Evolutionary conservation across 2,797 vertebrate species (phyloP).

Genomic region (Carapus acus): DNA sequence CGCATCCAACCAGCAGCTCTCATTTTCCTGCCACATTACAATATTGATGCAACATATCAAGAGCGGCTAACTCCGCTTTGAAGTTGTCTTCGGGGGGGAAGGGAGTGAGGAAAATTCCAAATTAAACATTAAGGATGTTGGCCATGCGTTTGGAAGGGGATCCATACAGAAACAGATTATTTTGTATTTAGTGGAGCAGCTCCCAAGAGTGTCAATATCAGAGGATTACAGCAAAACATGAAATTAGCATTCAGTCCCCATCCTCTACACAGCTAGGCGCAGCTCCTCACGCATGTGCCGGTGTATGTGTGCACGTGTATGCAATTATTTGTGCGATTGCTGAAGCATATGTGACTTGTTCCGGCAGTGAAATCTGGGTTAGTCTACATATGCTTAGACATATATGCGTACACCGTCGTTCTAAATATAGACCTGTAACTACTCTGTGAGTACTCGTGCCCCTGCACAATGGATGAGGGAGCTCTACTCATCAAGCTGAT

Average conservation of each 20-base stretch:
- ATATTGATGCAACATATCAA: conserved; percentile 81
- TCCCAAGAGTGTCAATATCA: conserved; percentile 82
- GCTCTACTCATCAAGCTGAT: conserved; percentile 43
- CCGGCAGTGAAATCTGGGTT: conserved; percentile 61
- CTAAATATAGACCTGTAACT: conserved; percentile 39
- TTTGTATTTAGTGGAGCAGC: conserved; percentile 81
- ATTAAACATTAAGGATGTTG: conserved; percentile 80
- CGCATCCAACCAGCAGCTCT: conserved; percentile 72
- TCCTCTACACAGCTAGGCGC: conserved; percentile 68
- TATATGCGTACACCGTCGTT: conserved; percentile 21
- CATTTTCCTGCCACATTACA: conserved; percentile 77
- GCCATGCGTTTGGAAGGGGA: conserved; percentile 74
- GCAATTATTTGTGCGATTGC: conserved; percentile 61
- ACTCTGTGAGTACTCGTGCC: conserved; percentile 27
- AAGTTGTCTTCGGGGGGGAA: conserved; percentile 73
- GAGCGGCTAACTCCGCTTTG: conserved; percentile 74
- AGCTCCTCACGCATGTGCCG: conserved; percentile 57
- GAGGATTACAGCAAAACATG: conserved; percentile 80
- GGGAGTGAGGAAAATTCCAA: conserved; percentile 74
- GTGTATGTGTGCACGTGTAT: conserved; percentile 21
- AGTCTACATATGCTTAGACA: conserved; percentile 55
- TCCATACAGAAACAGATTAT: conserved; percentile 80
- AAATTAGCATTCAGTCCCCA: conserved; percentile 81
- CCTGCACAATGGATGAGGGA: conserved; percentile 24
- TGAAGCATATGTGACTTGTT: conserved; percentile 51